phyloP scores from a whole-genome alignment of 2,797 vertebrate genomes.

The Myiothlypis coronata region DNA sequence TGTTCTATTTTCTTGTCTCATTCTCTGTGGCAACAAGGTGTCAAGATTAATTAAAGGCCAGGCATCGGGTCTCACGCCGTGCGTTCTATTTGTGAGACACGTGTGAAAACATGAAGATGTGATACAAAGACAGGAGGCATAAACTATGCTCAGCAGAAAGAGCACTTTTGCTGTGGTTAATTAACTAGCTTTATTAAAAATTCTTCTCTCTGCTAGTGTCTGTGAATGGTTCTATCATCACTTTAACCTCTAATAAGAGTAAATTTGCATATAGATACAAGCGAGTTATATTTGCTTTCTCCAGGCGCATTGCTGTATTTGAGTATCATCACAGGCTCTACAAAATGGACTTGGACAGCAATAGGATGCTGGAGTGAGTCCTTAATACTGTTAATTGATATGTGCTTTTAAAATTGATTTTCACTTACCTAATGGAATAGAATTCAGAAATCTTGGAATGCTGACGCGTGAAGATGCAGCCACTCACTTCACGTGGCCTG shows the following conservation, averaged over 20 bases:
- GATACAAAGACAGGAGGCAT: not conserved
- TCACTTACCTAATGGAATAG: not conserved
- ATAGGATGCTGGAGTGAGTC: not conserved
- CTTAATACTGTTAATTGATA: not conserved
- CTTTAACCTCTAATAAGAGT: not conserved
- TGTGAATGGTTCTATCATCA: not conserved
- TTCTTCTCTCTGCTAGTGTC: not conserved
- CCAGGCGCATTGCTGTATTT: not conserved
- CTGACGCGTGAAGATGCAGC: not conserved
- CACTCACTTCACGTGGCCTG: not conserved
- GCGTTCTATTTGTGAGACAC: not conserved
- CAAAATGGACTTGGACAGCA: not conserved
- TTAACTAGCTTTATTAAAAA: not conserved
- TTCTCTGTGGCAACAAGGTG: not conserved
- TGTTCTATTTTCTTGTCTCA: not conserved
- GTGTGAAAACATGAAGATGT: not conserved
- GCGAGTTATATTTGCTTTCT: not conserved
- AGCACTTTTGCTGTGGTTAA: not conserved
- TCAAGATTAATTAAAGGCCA: not conserved
- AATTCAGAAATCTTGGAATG: not conserved
- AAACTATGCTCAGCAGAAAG: not conserved
- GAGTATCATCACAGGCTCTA: not conserved
- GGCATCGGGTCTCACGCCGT: not conserved
- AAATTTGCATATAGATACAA: not conserved
- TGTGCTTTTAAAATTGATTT: not conserved